phyloP scores from a whole-genome alignment of 2,888 invertebrate genomes.

The Hedya salicella region DNA sequence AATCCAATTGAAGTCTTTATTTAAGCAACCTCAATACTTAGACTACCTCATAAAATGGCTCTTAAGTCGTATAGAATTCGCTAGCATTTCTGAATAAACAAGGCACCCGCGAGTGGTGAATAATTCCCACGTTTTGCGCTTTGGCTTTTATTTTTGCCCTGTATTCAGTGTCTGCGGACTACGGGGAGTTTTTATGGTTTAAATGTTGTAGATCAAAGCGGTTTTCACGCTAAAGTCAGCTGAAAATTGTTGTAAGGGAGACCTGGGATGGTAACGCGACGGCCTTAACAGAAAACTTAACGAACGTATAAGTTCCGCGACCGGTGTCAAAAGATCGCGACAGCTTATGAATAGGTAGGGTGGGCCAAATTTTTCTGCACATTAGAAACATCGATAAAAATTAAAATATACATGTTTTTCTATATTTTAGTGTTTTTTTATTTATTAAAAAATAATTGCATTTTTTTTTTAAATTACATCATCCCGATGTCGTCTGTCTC shows the following conservation, averaged over 20 bases:
- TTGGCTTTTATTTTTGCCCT: constrained; percentile 14
- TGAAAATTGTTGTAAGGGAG: not conserved
- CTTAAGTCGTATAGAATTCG: constrained; percentile 19
- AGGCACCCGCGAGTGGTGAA: constrained; percentile 10
- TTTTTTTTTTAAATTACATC: too few relatives aligned
- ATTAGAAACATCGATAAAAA: too few relatives aligned
- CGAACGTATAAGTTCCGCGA: too few relatives aligned
- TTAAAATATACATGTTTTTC: too few relatives aligned
- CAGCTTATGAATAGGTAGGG: too few relatives aligned
- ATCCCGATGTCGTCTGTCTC: too few relatives aligned
- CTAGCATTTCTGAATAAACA: constrained; percentile 30
- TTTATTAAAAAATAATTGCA: too few relatives aligned
- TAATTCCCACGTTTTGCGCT: constrained; percentile 25
- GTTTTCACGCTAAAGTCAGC: not conserved
- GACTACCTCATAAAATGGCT: constrained; percentile 26
- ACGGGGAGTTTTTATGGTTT: not conserved
- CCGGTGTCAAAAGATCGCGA: too few relatives aligned
- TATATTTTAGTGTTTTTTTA: too few relatives aligned
- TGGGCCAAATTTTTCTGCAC: too few relatives aligned
- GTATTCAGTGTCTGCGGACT: not conserved
- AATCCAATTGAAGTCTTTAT: constrained; percentile 21
- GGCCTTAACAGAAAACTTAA: too few relatives aligned
- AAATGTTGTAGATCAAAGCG: not conserved
- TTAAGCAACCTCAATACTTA: constrained; percentile 24
- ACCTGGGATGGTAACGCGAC: too few relatives aligned